Conservation (phyloP, 1,140 invertebrate species). For the Muscidifurax raptorellus region DNA sequence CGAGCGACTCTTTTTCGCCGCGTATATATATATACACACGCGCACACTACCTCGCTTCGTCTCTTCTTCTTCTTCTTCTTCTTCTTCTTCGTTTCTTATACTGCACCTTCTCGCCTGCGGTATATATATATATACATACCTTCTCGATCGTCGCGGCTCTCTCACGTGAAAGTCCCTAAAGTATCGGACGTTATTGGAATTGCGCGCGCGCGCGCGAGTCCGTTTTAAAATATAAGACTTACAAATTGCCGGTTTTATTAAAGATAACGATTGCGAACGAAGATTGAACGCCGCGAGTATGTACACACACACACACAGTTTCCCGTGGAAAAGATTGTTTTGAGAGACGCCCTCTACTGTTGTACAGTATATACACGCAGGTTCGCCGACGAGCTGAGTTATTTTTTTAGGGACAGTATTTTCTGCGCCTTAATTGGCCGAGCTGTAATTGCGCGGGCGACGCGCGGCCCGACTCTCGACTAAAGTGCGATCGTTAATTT, state of each 20-base stretch:
- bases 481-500: constrained; percentile 48
- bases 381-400: not conserved
- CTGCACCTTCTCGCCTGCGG: not conserved
- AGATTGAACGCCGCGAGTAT: not conserved
- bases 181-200: constrained; percentile 28
- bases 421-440: constrained; percentile 38
- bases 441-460: constrained; percentile 13
- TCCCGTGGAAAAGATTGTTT: constrained; percentile 34
- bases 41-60: not conserved
- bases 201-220: too few relatives aligned
- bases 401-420: constrained; percentile 41
- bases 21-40: too few relatives aligned
- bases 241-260: constrained; percentile 43
- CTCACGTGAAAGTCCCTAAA: constrained; percentile 43
- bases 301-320: not conserved
- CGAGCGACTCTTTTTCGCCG: constrained; percentile 5
- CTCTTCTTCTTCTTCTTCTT: not conserved
- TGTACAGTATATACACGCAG: too few relatives aligned
- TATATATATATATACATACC: not conserved
- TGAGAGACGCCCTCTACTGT: not conserved
- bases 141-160: not conserved
- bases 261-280: constrained; percentile 22
- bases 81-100: not conserved
- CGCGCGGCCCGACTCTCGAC: not conserved
- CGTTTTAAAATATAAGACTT: constrained; percentile 19